Evolutionary conservation across 1,140 invertebrate species (phyloP).

Genomic region (Sinella curviseta): DNA sequence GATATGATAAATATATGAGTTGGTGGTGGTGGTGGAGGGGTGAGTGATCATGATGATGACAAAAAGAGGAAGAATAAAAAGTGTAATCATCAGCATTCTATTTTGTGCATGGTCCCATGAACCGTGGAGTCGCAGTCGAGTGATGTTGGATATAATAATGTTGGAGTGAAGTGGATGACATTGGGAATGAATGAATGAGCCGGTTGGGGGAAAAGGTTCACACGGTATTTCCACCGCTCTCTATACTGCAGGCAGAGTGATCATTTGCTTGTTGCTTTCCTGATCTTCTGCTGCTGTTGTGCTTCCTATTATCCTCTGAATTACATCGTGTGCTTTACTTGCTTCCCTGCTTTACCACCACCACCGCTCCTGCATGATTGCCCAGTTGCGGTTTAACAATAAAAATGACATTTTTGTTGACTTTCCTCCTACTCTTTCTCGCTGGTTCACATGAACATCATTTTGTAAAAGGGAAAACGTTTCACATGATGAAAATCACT

Average conservation of each 20-base stretch:
- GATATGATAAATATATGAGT: slow-evolving; percentile 12
- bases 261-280: not conserved
- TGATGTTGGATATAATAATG: too few relatives aligned
- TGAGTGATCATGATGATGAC: not conserved
- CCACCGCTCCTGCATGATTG: not conserved
- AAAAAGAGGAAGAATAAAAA: not conserved
- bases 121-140: not conserved
- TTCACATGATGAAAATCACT: too few relatives aligned
- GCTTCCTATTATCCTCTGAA: too few relatives aligned
- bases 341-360: too few relatives aligned
- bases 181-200: not conserved
- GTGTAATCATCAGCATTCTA: not conserved
- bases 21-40: not conserved
- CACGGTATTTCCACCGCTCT: not conserved
- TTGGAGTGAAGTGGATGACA: not conserved
- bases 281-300: not conserved
- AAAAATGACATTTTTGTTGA: not conserved
- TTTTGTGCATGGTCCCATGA: not conserved
- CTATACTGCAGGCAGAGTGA: not conserved
- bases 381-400: not conserved
- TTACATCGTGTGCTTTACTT: too few relatives aligned
- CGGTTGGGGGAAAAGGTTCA: not conserved
- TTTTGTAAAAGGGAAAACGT: not conserved
- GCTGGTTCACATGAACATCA: not conserved
- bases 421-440: not conserved